phyloP scores from a whole-genome alignment of 2,113 vertebrate genomes.

The Neomonachus schauinslandi region DNA sequence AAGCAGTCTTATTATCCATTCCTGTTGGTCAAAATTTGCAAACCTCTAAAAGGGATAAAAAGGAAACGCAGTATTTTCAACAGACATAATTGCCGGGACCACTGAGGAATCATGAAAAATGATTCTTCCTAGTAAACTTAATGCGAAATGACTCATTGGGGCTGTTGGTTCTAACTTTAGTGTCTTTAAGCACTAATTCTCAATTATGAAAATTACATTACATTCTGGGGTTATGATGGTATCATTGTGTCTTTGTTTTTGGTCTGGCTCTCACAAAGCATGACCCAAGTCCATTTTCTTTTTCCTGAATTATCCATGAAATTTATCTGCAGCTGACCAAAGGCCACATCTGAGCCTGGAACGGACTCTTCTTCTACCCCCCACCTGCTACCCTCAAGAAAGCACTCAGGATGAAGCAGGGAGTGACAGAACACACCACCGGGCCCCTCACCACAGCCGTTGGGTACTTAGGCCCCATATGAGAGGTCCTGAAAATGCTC shows the following conservation, averaged over 20 bases:
- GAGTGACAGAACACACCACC: neutral
- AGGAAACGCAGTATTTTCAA: neutral
- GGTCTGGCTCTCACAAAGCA: neutral
- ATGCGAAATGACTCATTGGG: neutral
- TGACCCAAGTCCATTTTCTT: neutral
- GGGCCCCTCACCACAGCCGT: neutral
- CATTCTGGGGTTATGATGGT: neutral
- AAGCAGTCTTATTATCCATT: neutral
- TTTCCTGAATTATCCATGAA: neutral
- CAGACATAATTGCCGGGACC: neutral
- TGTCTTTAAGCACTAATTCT: neutral
- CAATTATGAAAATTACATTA: neutral
- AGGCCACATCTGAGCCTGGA: neutral
- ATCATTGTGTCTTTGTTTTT: neutral
- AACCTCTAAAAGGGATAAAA: neutral
- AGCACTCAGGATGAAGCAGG: neutral
- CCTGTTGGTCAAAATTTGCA: neutral
- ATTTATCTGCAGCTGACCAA: neutral
- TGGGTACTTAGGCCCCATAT: too few species aligned
- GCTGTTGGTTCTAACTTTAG: neutral
- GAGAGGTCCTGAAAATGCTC: neutral
- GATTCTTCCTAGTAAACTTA: neutral
- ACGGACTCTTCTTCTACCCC: neutral
- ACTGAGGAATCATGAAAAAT: neutral
- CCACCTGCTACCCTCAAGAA: neutral